A percentile compares a stretch with the other conserved stretches of the same genome.
These are phyloP conservation scores for Scaptomyza tumidula DNA, from an alignment of 2,888 invertebrate species.

Conservation along the genomic window DNA sequence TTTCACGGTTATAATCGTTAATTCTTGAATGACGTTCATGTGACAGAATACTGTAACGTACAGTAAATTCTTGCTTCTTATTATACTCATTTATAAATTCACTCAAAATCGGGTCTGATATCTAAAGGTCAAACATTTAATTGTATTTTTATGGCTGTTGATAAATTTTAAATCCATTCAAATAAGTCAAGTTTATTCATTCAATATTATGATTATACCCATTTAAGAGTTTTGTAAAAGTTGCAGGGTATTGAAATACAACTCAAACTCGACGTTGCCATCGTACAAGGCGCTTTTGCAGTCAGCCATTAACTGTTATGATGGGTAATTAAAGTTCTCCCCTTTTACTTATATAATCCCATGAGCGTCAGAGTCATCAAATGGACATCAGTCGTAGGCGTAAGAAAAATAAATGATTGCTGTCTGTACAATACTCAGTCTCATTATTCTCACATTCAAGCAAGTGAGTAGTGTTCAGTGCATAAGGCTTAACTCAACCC, in stretches of 20 bases:
- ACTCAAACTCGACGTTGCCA: slow-evolving; percentile 28
- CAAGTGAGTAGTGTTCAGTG: slow-evolving; percentile 1
- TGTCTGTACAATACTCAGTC: slow-evolving; percentile 21
- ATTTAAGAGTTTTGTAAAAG: not conserved
- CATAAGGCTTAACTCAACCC: not conserved
- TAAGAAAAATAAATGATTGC: slow-evolving; percentile 28
- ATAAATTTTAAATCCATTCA: too few species aligned
- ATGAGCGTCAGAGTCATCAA: slow-evolving; percentile 22
- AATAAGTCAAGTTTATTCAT: too few species aligned
- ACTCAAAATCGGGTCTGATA: too few species aligned
- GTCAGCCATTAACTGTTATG: slow-evolving; percentile 44
- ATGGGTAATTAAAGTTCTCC: slow-evolving; percentile 44
- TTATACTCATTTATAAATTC: not conserved
- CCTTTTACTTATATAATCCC: slow-evolving; percentile 24
- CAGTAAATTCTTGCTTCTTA: not conserved
- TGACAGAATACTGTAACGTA: not conserved
- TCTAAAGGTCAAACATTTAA: too few species aligned
- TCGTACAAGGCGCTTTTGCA: slow-evolving; percentile 21
- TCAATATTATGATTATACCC: not conserved
- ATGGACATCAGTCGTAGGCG: slow-evolving; percentile 9
- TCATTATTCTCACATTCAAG: slow-evolving; percentile 8
- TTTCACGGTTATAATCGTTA: not conserved
- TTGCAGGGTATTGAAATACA: not conserved
- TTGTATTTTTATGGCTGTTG: too few species aligned
- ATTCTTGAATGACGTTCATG: not conserved